A percentile compares a stretch with the other conserved stretches of the same genome.
Evolutionary conservation across 2,113 vertebrate genomes (phyloP).

Genomic region (Canis aureus): DNA sequence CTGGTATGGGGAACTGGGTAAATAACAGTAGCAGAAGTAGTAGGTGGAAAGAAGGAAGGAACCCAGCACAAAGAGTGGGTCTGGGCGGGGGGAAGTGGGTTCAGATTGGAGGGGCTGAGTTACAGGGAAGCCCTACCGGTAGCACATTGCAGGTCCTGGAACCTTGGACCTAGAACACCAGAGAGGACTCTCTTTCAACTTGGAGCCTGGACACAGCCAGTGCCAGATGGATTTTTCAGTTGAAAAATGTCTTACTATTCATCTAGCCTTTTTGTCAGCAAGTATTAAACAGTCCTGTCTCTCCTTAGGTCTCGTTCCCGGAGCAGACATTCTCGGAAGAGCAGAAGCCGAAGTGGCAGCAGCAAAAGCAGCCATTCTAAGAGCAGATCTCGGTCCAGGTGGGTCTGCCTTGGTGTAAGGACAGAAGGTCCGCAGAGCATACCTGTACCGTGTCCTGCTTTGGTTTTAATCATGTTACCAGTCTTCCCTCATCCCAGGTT

Average conservation of each 20-base stretch:
- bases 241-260: not conserved
- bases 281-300: not conserved
- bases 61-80: not conserved
- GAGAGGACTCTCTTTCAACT: not conserved
- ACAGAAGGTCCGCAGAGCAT: not conserved
- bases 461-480: not conserved
- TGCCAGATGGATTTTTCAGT: fast-evolving
- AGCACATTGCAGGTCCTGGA: not conserved
- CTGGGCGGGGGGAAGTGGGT: fast-evolving
- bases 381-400: conserved; percentile 93
- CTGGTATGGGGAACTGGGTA: not conserved
- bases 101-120: not conserved
- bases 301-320: conserved; percentile 94
- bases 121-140: not conserved
- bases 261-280: not conserved
- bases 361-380: conserved; percentile 94
- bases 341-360: conserved; percentile 94
- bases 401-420: conserved; percentile 26
- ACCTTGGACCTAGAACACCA: not conserved
- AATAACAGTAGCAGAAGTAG: not conserved
- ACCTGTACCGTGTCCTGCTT: fast-evolving
- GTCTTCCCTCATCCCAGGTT: not conserved
- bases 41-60: not conserved
- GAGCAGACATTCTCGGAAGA: conserved; percentile 96
- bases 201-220: not conserved